Percentiles rank a stretch among this genome's conserved stretches.
phyloP scores from a whole-genome alignment of 2,797 vertebrate genomes.

The Rhincodon typus region DNA sequence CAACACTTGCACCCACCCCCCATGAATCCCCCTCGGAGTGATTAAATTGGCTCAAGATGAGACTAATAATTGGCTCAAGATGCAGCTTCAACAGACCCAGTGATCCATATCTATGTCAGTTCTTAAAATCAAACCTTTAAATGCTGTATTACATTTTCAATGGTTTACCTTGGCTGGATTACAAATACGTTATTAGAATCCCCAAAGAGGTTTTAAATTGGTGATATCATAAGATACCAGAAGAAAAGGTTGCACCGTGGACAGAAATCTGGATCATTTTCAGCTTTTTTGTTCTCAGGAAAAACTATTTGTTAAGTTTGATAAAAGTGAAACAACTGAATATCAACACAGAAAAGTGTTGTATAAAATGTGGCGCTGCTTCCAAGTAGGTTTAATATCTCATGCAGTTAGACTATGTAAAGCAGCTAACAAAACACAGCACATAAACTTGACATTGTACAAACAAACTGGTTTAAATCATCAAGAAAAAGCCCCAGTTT shows the following conservation, averaged over 20 bases:
- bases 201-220: conserved; percentile 76
- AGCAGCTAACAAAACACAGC: conserved; percentile 30
- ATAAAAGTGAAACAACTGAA: conserved; percentile 35
- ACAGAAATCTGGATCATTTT: conserved; percentile 72
- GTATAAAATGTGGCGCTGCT: background rate
- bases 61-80: conserved; percentile 99
- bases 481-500: background rate
- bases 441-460: conserved; percentile 14
- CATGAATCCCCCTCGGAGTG: conserved; percentile 78
- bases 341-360: conserved; percentile 16
- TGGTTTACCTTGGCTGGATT: conserved; percentile 94
- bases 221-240: conserved; percentile 89
- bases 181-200: conserved; percentile 89
- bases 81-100: conserved; percentile 81
- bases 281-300: conserved; percentile 47
- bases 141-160: conserved; percentile 89
- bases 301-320: conserved; percentile 34
- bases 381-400: conserved; percentile 8
- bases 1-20: conserved; percentile 75
- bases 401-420: background rate
- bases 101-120: conserved; percentile 94
- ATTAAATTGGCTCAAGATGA: conserved; percentile 99
- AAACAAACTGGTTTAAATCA: conserved; percentile 7
- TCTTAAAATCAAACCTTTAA: conserved; percentile 82
- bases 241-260: conserved; percentile 72